phyloP scores from a whole-genome alignment of 2,888 invertebrate species.

The Eupithecia centaureata region DNA sequence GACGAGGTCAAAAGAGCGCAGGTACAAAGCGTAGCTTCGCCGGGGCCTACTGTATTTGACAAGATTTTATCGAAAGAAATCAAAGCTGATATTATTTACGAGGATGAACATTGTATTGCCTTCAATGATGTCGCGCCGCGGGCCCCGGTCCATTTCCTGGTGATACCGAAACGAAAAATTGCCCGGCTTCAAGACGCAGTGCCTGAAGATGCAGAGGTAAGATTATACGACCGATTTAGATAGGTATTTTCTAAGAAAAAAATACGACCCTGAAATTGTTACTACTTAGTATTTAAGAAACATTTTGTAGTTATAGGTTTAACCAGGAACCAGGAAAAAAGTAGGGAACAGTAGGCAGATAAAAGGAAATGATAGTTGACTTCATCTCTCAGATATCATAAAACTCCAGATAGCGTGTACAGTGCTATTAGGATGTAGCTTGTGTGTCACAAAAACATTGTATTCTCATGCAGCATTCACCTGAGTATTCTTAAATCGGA shows the following conservation, averaged over 20 bases:
- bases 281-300: neutral
- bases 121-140: constrained; percentile 92
- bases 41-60: constrained; percentile 88
- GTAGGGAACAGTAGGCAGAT: neutral
- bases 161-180: constrained; percentile 91
- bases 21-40: constrained; percentile 62
- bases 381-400: neutral
- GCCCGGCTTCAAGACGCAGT: constrained; percentile 85
- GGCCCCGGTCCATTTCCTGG: constrained; percentile 93
- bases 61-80: constrained; percentile 90
- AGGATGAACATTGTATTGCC: constrained; percentile 91
- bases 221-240: constrained; percentile 16
- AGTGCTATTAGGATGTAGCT: neutral
- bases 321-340: neutral
- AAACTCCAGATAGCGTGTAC: neutral
- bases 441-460: neutral
- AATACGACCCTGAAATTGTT: constrained; percentile 11
- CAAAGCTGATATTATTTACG: constrained; percentile 91
- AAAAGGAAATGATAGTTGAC: neutral
- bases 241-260: neutral
- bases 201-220: constrained; percentile 85
- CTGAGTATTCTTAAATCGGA: neutral
- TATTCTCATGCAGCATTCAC: neutral
- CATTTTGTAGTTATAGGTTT: neutral
- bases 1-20: constrained; percentile 76